Evolutionary conservation across 2,113 vertebrate genomes (phyloP).

Genomic region (Pelusios castaneus): DNA sequence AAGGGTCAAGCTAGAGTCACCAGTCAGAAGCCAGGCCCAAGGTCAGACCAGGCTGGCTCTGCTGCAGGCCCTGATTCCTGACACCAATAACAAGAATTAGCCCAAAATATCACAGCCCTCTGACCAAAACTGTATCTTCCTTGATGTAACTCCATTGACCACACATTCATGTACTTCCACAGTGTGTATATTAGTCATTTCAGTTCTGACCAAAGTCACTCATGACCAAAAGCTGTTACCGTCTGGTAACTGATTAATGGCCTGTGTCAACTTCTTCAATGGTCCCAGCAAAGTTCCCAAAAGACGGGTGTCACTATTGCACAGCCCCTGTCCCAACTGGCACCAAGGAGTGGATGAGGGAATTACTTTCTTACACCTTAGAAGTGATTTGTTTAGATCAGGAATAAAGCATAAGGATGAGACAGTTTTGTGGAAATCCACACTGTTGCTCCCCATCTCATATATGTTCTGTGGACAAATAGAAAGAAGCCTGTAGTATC

Average conservation of each 20-base stretch:
- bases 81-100: background rate
- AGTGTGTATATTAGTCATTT: background rate
- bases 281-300: background rate
- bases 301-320: background rate
- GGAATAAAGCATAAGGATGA: background rate
- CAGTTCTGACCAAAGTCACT: background rate
- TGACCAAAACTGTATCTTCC: background rate
- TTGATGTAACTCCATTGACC: background rate
- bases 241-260: background rate
- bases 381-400: background rate
- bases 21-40: too few relatives aligned
- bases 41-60: background rate
- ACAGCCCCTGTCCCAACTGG: background rate
- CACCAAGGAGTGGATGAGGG: background rate
- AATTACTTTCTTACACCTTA: background rate
- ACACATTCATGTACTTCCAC: accelerated
- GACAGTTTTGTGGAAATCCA: background rate
- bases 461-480: background rate
- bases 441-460: background rate
- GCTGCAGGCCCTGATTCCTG: background rate
- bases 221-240: background rate
- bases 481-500: background rate
- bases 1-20: too few relatives aligned
- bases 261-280: background rate
- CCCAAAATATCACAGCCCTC: background rate